Evolutionary conservation across 2,797 vertebrate genomes (phyloP).

Genomic region (Clarias platycephalus): DNA sequence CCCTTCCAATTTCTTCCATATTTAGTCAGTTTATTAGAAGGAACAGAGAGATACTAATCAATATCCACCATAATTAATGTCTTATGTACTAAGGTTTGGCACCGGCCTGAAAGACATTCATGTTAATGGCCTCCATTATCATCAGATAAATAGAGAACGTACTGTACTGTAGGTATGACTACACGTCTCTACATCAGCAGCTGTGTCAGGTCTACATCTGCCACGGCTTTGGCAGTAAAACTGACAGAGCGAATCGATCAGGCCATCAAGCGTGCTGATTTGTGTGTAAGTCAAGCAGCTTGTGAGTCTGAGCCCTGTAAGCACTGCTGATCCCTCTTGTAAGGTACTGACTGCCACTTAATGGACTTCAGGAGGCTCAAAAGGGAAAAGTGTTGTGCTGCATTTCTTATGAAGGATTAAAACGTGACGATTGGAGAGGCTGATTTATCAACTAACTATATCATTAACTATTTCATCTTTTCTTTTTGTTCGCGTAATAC

Average conservation of each 20-base stretch:
- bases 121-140: not conserved
- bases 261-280: slow-evolving; percentile 42
- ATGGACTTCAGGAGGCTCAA: slow-evolving; percentile 30
- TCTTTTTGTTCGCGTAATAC: not conserved
- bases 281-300: slow-evolving; percentile 37
- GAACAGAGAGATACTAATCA: not conserved
- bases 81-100: not conserved
- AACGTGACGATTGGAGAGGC: not conserved
- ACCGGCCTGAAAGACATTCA: not conserved
- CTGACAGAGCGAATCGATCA: slow-evolving; percentile 36
- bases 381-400: slow-evolving; percentile 4
- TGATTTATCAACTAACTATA: not conserved
- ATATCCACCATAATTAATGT: not conserved
- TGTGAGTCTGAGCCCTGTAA: slow-evolving; percentile 35
- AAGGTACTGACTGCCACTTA: slow-evolving; percentile 21
- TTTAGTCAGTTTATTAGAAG: not conserved
- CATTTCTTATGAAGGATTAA: slow-evolving; percentile 11
- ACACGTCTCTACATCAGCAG: not conserved
- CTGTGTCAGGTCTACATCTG: not conserved
- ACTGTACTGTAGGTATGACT: not conserved
- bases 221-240: not conserved
- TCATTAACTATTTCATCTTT: not conserved
- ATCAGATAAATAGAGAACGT: not conserved
- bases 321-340: slow-evolving; percentile 42
- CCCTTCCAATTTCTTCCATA: not conserved